Conservation (phyloP, 2,797 vertebrate genomes). For the Centropyge bicolor region DNA sequence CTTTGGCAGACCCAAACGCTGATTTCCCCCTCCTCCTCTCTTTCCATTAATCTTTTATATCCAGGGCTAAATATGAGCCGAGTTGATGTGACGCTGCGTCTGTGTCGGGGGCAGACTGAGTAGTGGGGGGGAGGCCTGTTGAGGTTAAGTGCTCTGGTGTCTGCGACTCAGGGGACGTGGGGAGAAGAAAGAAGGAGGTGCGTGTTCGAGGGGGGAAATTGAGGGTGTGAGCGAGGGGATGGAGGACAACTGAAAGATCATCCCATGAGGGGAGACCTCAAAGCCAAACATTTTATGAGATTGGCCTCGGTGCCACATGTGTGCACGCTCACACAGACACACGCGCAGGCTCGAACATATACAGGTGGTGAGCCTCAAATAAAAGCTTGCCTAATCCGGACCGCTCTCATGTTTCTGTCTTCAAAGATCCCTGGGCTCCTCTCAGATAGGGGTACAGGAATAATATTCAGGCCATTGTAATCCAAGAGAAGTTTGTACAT, state of each 20-base stretch:
- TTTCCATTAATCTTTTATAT: conserved; percentile 85
- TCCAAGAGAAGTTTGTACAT: conserved; percentile 62
- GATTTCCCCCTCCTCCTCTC: conserved; percentile 43
- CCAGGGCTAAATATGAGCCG: conserved; percentile 79
- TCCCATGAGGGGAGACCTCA: conserved; percentile 73
- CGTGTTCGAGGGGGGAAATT: conserved; percentile 43
- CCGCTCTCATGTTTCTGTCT: conserved; percentile 64
- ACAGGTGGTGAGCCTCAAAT: conserved; percentile 71
- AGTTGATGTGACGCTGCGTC: conserved; percentile 80
- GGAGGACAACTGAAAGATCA: conserved; percentile 58
- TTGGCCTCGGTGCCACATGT: conserved; percentile 62
- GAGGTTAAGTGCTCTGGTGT: conserved; percentile 87
- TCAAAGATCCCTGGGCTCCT: conserved; percentile 52
- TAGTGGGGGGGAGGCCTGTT: conserved; percentile 65
- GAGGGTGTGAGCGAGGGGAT: conserved; percentile 45
- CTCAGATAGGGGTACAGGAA: conserved; percentile 33
- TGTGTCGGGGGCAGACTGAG: conserved; percentile 72
- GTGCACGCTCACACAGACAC: conserved; percentile 40
- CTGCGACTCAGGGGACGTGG: conserved; percentile 70
- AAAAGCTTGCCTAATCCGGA: conserved; percentile 69
- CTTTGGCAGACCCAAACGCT: conserved; percentile 64
- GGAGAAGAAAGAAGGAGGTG: conserved; percentile 42
- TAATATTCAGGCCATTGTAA: conserved; percentile 50
- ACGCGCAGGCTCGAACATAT: conserved; percentile 41
- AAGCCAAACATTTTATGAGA: conserved; percentile 71